Conservation (phyloP, 2,113 vertebrate genomes). For the Catharus minimus region DNA sequence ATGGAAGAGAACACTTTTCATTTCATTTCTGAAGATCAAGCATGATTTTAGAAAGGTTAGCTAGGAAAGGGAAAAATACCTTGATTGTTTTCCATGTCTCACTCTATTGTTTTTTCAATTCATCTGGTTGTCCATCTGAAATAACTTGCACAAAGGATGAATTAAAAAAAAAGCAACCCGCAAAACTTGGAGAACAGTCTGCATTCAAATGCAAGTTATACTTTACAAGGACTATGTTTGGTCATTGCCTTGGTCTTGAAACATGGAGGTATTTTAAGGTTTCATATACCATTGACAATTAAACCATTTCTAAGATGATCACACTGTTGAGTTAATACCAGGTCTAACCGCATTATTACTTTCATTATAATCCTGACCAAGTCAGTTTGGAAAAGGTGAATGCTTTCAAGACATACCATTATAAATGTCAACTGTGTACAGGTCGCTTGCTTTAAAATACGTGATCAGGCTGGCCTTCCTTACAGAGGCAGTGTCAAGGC, state of each 20-base stretch:
- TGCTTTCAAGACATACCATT: neutral
- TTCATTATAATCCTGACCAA: neutral
- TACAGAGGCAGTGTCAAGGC: neutral
- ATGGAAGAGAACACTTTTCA: slow-evolving; percentile 24
- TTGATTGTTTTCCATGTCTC: slow-evolving; percentile 32
- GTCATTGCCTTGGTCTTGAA: neutral
- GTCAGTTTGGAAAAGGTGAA: neutral
- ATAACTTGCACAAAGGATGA: neutral
- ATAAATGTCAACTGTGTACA: neutral
- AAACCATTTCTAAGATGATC: neutral
- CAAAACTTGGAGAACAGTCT: slow-evolving; percentile 2
- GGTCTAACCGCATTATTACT: neutral
- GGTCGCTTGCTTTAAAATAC: neutral
- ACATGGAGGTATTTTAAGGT: neutral
- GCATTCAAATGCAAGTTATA: slow-evolving; percentile 16
- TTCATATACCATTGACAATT: neutral
- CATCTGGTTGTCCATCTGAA: slow-evolving; percentile 2
- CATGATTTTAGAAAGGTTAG: slow-evolving; percentile 31
- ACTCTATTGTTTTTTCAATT: neutral
- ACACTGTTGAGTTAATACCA: neutral
- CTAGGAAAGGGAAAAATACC: neutral
- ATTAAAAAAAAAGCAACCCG: neutral
- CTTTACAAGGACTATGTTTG: neutral
- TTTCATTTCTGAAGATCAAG: slow-evolving; percentile 47
- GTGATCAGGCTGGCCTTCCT: neutral